phyloP scores from a whole-genome alignment of 2,797 vertebrate genomes.

The Gallinago stenura region DNA sequence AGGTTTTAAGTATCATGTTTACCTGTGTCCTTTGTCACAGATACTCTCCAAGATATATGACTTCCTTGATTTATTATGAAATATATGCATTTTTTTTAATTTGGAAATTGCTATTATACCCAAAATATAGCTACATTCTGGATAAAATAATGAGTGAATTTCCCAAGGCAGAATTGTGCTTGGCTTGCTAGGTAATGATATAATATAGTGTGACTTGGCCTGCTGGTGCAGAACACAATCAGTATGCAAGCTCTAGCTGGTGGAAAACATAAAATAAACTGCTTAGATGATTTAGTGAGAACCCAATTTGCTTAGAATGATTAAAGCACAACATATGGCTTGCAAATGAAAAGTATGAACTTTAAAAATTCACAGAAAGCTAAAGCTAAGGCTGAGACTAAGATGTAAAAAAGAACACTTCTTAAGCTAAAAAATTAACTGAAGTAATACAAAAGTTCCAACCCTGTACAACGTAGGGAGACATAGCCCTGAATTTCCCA shows the following conservation, averaged over 20 bases:
- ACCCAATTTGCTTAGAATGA: conserved; percentile 31
- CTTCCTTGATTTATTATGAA: neutral
- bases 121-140: conserved; percentile 14
- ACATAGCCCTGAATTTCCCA: neutral
- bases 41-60: neutral
- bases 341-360: neutral
- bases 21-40: neutral
- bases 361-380: neutral
- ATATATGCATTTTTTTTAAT: conserved; percentile 12
- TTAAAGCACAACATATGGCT: neutral
- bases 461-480: accelerated
- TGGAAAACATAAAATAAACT: conserved; percentile 40
- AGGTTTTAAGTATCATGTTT: neutral
- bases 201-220: neutral
- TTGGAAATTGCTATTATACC: conserved; percentile 12
- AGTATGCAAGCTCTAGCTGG: neutral
- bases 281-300: conserved; percentile 51
- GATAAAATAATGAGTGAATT: conserved; percentile 34
- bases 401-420: neutral
- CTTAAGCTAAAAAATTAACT: neutral
- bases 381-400: neutral
- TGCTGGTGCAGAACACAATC: neutral
- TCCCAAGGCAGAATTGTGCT: neutral
- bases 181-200: conserved; percentile 24
- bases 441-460: neutral